Percentiles rank a stretch among this genome's conserved stretches.
phyloP scores from a whole-genome alignment of 2,888 invertebrate genomes.

The Oligia fasciuncula region DNA sequence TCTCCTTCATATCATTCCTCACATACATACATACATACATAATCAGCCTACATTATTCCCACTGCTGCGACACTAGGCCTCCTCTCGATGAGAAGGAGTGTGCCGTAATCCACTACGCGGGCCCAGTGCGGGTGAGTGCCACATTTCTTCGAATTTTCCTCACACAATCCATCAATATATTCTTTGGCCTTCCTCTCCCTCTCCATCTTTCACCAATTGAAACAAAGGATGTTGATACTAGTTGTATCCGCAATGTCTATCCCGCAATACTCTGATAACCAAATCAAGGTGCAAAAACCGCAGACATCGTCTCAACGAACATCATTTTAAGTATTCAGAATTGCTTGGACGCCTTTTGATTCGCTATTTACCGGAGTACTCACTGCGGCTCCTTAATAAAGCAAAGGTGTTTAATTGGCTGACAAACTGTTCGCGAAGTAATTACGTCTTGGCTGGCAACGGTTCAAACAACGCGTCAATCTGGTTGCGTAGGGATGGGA shows the following conservation, averaged over 20 bases:
- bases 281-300: slow-evolving; percentile 57
- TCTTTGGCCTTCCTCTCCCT: too few species aligned
- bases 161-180: background rate
- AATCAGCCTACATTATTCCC: too few species aligned
- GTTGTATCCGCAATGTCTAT: background rate
- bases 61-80: background rate
- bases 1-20: background rate
- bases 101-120: background rate
- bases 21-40: too few species aligned
- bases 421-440: slow-evolving; percentile 89
- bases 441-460: slow-evolving; percentile 86
- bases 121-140: background rate
- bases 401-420: slow-evolving; percentile 90
- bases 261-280: slow-evolving; percentile 16
- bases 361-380: slow-evolving; percentile 61
- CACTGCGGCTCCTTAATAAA: slow-evolving; percentile 88
- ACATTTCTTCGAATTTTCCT: too few species aligned
- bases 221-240: background rate
- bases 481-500: slow-evolving; percentile 76
- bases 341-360: slow-evolving; percentile 75
- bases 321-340: slow-evolving; percentile 66
- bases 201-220: background rate
- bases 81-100: background rate
- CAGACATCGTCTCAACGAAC: slow-evolving; percentile 48
- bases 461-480: slow-evolving; percentile 87